These are phyloP conservation scores for Chloromyia formosa DNA, from an alignment of 2,888 invertebrate genomes.

Conservation along the genomic window DNA sequence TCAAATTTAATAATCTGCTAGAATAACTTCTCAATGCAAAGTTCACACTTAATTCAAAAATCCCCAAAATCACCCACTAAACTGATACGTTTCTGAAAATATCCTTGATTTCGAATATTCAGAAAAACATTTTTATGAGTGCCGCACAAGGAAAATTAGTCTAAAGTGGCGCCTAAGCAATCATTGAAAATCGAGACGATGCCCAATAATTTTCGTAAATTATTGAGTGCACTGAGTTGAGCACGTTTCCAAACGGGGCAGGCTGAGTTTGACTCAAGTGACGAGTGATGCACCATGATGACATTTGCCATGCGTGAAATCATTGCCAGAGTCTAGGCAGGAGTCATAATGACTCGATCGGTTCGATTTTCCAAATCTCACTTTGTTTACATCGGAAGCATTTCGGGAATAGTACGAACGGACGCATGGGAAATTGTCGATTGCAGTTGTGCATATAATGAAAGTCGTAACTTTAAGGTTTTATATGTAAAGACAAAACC, in stretches of 20 bases:
- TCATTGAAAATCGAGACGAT: background rate
- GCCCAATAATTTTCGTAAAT: slow-evolving; percentile 33
- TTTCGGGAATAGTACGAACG: background rate
- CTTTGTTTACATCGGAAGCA: slow-evolving; percentile 1
- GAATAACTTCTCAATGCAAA: background rate
- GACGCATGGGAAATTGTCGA: too few species aligned
- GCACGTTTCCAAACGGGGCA: background rate
- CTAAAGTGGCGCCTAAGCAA: slow-evolving; percentile 24
- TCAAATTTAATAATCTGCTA: slow-evolving; percentile 16
- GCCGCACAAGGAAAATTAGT: background rate
- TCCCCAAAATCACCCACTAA: background rate
- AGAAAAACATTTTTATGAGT: background rate
- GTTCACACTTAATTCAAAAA: background rate
- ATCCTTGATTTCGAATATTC: background rate
- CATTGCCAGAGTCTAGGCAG: slow-evolving; percentile 6
- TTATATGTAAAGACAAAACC: too few species aligned
- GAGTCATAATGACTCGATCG: slow-evolving; percentile 9
- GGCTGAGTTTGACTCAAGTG: background rate
- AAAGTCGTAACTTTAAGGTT: too few species aligned
- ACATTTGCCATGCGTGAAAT: slow-evolving; percentile 29
- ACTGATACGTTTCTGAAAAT: too few species aligned
- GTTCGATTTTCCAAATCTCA: too few species aligned
- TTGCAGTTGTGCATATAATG: too few species aligned
- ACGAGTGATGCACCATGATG: slow-evolving; percentile 34
- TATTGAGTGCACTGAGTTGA: slow-evolving; percentile 23